phyloP scores from a whole-genome alignment of 1,140 invertebrate genomes.

The Bombus cullumanus region DNA sequence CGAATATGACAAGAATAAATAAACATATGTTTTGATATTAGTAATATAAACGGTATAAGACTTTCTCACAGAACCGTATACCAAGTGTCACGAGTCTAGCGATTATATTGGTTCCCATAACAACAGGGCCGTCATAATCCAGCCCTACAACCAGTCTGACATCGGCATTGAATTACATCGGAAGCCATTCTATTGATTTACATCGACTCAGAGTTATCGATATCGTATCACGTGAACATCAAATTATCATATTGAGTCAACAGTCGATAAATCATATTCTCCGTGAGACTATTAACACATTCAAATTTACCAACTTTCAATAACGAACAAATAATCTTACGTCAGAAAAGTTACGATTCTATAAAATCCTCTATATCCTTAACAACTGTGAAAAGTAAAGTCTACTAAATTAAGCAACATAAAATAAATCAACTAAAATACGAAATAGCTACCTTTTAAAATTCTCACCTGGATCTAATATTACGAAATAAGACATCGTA shows the following conservation, averaged over 20 bases:
- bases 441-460: too few species aligned
- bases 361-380: neutral
- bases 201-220: neutral
- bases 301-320: neutral
- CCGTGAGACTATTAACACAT: neutral
- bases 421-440: neutral
- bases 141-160: neutral
- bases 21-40: too few species aligned
- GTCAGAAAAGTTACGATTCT: neutral
- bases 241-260: neutral
- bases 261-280: too few species aligned
- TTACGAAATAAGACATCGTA: too few species aligned
- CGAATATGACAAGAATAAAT: too few species aligned
- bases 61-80: neutral
- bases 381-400: neutral
- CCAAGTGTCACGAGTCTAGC: neutral
- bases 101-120: neutral
- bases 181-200: constrained; percentile 2
- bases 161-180: constrained; percentile 8
- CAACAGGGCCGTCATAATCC: neutral
- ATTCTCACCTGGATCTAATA: too few species aligned
- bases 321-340: too few species aligned
- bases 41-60: neutral
- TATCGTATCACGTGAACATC: neutral
- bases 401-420: neutral